Evolutionary conservation across 2,888 invertebrate genomes (phyloP).

Genomic region (Silvanus unidentatus): DNA sequence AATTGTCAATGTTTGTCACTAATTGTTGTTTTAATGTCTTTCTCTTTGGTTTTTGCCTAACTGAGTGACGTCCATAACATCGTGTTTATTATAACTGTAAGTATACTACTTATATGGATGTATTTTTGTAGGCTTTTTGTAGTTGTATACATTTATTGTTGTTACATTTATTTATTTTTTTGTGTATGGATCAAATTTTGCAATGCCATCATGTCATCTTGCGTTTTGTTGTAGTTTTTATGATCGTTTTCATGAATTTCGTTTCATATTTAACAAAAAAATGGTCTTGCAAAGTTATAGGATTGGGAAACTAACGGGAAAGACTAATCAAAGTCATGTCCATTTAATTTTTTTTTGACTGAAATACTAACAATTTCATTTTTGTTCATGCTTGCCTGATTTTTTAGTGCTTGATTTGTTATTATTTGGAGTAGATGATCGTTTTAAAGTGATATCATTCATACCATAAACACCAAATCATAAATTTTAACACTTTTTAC

Average conservation of each 20-base stretch:
- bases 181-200: not conserved
- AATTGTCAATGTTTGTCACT: conserved; percentile 22
- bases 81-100: conserved; percentile 45
- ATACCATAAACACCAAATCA: too few relatives aligned
- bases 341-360: too few relatives aligned
- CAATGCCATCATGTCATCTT: conserved; percentile 5
- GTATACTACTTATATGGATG: conserved; percentile 38
- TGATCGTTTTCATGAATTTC: conserved; percentile 1
- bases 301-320: conserved; percentile 45
- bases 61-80: conserved; percentile 48
- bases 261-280: too few relatives aligned
- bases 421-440: too few relatives aligned
- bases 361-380: conserved; percentile 20
- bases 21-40: conserved; percentile 41
- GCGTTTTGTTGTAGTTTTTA: conserved; percentile 12
- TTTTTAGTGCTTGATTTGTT: conserved; percentile 5
- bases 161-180: not conserved
- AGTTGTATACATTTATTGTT: not conserved
- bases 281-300: conserved; percentile 13
- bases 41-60: conserved; percentile 51
- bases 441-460: too few relatives aligned
- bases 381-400: conserved; percentile 9
- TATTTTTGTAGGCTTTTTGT: not conserved
- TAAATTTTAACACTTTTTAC: too few relatives aligned
- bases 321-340: conserved; percentile 39